These are phyloP conservation scores for Apostichopus japonicus DNA, from an alignment of 35 echinoderm and acorn worm species.

Conservation along the genomic window DNA sequence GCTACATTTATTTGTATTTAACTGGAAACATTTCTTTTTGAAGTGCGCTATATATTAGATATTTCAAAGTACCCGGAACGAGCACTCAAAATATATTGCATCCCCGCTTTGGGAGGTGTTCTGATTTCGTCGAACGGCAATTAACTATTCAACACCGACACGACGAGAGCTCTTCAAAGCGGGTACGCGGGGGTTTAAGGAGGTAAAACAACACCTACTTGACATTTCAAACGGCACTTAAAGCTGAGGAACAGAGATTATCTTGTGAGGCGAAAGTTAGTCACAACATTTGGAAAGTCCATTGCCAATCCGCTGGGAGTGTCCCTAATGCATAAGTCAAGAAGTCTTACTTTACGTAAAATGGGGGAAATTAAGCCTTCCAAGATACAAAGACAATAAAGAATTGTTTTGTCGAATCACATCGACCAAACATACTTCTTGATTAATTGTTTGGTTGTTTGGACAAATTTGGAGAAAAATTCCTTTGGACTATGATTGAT, in stretches of 20 bases:
- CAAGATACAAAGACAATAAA: too few species aligned
- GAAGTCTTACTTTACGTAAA: neutral
- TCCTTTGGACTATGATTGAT: too few species aligned
- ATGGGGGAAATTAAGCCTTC: too few species aligned
- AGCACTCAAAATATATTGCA: neutral
- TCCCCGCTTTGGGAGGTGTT: neutral
- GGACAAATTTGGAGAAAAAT: too few species aligned
- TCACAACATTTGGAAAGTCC: neutral
- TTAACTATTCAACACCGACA: neutral
- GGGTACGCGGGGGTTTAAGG: conserved; percentile 10
- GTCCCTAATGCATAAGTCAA: neutral
- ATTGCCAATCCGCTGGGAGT: conserved; percentile 1
- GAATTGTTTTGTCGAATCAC: too few species aligned
- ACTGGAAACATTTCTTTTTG: too few species aligned
- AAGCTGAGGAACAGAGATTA: neutral
- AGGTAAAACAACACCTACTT: conserved; percentile 1
- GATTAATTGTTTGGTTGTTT: too few species aligned
- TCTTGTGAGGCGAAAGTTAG: neutral
- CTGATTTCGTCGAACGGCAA: neutral
- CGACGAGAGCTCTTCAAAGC: neutral
- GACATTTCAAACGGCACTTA: neutral
- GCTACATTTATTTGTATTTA: too few species aligned
- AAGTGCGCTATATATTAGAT: neutral
- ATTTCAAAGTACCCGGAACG: neutral
- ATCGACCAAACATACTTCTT: too few species aligned